A percentile compares a stretch with the other conserved stretches of the same genome.
phyloP scores from a whole-genome alignment of 1,140 invertebrate species.

The Pemphigus obesinymphae region DNA sequence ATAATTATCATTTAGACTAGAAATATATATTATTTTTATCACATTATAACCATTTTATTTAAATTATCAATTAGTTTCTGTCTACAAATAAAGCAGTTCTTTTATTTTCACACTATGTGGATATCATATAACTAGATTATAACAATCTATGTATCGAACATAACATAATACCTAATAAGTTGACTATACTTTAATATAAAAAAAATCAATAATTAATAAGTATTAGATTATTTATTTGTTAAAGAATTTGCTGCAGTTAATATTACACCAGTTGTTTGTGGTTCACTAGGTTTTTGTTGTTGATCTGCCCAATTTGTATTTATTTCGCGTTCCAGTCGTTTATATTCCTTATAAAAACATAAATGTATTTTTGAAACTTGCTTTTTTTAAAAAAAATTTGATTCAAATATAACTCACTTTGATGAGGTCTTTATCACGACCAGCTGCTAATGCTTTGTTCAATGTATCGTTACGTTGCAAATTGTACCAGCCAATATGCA shows the following conservation, averaged over 20 bases:
- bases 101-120: neutral
- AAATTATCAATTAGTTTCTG: neutral
- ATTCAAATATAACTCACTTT: neutral
- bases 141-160: neutral
- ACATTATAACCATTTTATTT: neutral
- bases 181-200: neutral
- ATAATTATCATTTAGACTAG: neutral
- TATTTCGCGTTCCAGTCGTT: constrained; percentile 1
- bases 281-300: neutral
- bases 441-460: neutral
- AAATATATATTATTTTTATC: neutral
- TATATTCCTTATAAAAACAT: neutral
- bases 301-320: neutral
- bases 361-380: neutral
- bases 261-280: neutral
- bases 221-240: neutral
- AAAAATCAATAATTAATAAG: neutral
- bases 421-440: neutral
- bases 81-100: neutral
- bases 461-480: neutral
- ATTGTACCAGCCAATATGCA: constrained; percentile 15
- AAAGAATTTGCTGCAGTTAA: neutral
- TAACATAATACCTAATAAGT: neutral
- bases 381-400: neutral
- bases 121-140: neutral